Evolutionary conservation across 2,888 invertebrate genomes (phyloP).

Genomic region (Argyresthia goedartella): DNA sequence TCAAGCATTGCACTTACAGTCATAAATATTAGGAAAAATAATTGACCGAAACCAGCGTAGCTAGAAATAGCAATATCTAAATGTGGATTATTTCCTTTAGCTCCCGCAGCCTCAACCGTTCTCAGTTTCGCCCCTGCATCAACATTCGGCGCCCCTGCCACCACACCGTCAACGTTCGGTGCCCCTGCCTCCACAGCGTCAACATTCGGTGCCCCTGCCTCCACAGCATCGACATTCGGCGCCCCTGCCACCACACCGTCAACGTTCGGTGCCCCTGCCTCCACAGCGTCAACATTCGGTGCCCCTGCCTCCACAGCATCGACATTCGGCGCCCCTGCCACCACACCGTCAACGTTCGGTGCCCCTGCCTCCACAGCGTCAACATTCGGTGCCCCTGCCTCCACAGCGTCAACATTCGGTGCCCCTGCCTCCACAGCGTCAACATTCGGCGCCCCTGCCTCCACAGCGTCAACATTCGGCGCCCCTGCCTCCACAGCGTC

Average conservation of each 20-base stretch:
- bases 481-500: slow-evolving; percentile 11
- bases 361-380: slow-evolving; percentile 13
- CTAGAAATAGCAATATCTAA: too few relatives aligned
- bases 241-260: slow-evolving; percentile 11
- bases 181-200: slow-evolving; percentile 13
- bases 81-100: too few relatives aligned
- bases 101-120: background rate
- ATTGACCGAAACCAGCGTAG: too few relatives aligned
- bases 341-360: background rate
- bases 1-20: too few relatives aligned
- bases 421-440: slow-evolving; percentile 11
- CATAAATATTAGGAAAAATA: too few relatives aligned
- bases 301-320: slow-evolving; percentile 11
- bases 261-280: slow-evolving; percentile 14
- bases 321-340: slow-evolving; percentile 16
- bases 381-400: background rate
- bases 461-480: slow-evolving; percentile 1
- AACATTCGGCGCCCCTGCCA: background rate
- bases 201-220: background rate
- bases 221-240: slow-evolving; percentile 8
- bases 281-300: slow-evolving; percentile 1
- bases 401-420: slow-evolving; percentile 8
- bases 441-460: slow-evolving; percentile 14
- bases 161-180: background rate
- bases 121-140: background rate